Evolutionary conservation across 2,888 invertebrate species (phyloP).

Genomic region (Dryococelus australis): DNA sequence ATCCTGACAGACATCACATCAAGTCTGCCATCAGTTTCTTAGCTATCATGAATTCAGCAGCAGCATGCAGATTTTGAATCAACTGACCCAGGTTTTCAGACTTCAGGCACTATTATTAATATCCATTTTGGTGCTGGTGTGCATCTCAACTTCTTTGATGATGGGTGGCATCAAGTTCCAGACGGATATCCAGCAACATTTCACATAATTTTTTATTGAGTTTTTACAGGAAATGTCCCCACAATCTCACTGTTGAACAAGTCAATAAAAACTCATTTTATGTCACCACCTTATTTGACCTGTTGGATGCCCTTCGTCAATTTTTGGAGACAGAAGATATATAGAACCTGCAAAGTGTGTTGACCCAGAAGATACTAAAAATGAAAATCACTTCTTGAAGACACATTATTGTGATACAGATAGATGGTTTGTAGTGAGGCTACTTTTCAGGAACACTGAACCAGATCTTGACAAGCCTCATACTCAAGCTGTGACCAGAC

Average conservation of each 20-base stretch:
- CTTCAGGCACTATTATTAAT: neutral
- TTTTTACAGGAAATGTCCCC: neutral
- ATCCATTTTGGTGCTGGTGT: neutral
- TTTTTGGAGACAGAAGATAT: conserved; percentile 17
- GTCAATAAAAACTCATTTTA: neutral
- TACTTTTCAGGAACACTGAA: neutral
- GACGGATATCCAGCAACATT: neutral
- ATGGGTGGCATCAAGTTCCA: neutral
- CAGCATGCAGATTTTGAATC: neutral
- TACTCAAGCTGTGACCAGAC: neutral
- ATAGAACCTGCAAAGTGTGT: neutral
- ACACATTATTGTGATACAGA: neutral
- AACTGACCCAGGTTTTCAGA: neutral
- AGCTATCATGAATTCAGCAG: neutral
- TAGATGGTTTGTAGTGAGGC: neutral
- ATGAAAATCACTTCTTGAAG: neutral
- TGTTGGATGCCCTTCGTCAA: neutral
- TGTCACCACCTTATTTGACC: neutral
- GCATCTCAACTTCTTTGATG: neutral
- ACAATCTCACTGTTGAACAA: too few species aligned
- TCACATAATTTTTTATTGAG: neutral
- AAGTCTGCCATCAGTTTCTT: neutral
- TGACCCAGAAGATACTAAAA: neutral
- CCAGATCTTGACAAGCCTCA: neutral
- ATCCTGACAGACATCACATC: neutral